A percentile compares a stretch with the other conserved stretches of the same genome.
Evolutionary conservation across 2,797 vertebrate genomes (phyloP).

Genomic region (Pygocentrus nattereri): DNA sequence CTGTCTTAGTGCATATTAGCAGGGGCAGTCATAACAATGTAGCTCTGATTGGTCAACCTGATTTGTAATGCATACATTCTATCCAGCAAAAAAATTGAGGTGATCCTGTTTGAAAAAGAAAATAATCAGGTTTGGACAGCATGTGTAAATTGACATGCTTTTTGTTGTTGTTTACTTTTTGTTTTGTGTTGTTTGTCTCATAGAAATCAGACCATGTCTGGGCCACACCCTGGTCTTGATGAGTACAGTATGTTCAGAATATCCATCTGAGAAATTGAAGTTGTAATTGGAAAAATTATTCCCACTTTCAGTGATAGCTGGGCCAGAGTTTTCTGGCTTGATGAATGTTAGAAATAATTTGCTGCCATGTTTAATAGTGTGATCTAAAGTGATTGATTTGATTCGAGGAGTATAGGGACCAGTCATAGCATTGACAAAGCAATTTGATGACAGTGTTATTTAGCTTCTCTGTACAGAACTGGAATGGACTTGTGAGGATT

Average conservation of each 20-base stretch:
- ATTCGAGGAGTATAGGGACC: slow-evolving; percentile 13
- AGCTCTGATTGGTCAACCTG: too few relatives aligned
- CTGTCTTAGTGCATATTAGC: too few relatives aligned
- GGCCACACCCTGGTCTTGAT: too few relatives aligned
- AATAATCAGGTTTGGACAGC: too few relatives aligned
- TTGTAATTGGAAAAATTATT: neutral
- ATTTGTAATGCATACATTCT: too few relatives aligned
- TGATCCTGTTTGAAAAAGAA: too few relatives aligned
- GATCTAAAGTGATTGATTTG: slow-evolving; percentile 32
- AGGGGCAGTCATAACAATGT: too few relatives aligned
- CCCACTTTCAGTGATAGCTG: neutral
- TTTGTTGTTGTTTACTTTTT: neutral
- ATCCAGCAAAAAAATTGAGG: too few relatives aligned
- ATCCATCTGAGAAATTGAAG: neutral
- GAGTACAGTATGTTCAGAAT: neutral
- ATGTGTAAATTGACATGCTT: too few relatives aligned
- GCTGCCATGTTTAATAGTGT: slow-evolving; percentile 24
- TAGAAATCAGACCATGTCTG: too few relatives aligned
- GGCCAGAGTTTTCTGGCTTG: neutral
- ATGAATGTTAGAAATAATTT: slow-evolving; percentile 29
- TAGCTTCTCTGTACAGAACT: slow-evolving; percentile 41
- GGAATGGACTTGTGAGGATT: slow-evolving; percentile 57
- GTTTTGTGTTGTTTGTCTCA: too few relatives aligned
- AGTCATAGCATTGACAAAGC: slow-evolving; percentile 13
- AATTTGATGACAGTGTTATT: slow-evolving; percentile 38